Evolutionary conservation across 2,113 vertebrate genomes (phyloP), one percentile per base, ranked within the genome.

Genomic region (Phyllostomus hastatus): DNA sequence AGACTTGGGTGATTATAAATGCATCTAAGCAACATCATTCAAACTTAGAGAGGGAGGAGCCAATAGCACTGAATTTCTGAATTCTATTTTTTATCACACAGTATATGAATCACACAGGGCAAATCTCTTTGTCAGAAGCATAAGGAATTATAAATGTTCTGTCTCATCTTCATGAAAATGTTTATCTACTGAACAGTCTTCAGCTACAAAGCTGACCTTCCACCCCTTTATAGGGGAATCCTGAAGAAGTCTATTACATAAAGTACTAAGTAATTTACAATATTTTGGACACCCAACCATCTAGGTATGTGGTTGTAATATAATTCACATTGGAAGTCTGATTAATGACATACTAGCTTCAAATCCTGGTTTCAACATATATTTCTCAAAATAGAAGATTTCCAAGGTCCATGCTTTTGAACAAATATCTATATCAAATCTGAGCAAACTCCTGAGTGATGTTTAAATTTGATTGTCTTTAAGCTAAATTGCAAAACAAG

Each of bases 41-140:
- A 46, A 64, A 92, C 69, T 54, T 46, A 86, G 24, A 90, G 48
- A 76, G 70, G 64, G 84, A 82, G 35, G 41, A 41, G 43, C 8
- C 33, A 80, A 83, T 6, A 57, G 61, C 46, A 19, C 1, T 85
- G 61, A 12, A 35, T 91, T 97, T 94, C 86, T 89, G 50, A 80
- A 57, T 54, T 88, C 50, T 50, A 52, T 15, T 88, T 81, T 81
- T 80, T 83, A 82, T n/a, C 70, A 46, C 57, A 87, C 57, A 94
- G 92, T 88, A 84, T 90, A 80, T 91, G 95, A 96, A 59, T 96
- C 88, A 94, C 26, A 11, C 52, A 31, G 81, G 73, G 31, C 75
- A 48, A 92, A 41, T 52, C 8, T 24, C 75, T 67, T 70, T 15
- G 43, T 0, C 0, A 87, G 50, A 95, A 69, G 26, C 22, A 82